Percentiles rank a stretch among this genome's conserved stretches.
These are phyloP conservation scores for Rutilus rutilus DNA, from an alignment of 2,113 vertebrate species.

Conservation along the genomic window DNA sequence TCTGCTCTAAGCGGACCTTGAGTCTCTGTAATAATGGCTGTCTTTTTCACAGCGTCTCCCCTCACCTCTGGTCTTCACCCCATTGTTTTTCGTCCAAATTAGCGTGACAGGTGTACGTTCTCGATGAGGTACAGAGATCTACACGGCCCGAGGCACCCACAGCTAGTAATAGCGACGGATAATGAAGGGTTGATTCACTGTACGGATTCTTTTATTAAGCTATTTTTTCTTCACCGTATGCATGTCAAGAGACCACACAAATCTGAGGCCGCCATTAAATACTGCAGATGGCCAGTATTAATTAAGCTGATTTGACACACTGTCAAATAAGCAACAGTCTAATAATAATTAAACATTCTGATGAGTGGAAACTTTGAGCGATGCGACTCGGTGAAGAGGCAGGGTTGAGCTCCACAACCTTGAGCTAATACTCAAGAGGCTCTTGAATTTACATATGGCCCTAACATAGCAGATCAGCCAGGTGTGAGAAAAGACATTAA, in stretches of 20 bases:
- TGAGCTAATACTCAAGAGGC: conserved; percentile 25
- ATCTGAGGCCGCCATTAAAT: conserved; percentile 3
- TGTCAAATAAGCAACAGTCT: conserved; percentile 35
- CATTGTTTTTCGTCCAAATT: conserved; percentile 24
- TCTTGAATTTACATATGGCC: conserved; percentile 27
- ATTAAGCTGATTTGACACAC: conserved; percentile 37
- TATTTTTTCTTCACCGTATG: background rate
- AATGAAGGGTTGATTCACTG: conserved; percentile 27
- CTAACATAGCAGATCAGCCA: background rate
- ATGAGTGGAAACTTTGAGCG: conserved; percentile 33
- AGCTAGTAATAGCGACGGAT: conserved; percentile 21
- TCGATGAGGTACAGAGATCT: background rate
- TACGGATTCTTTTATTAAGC: conserved; percentile 13
- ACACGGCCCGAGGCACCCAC: background rate
- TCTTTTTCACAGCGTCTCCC: background rate
- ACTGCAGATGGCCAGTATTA: conserved; percentile 41
- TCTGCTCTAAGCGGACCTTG: background rate
- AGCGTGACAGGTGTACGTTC: conserved; percentile 10
- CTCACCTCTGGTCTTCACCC: background rate
- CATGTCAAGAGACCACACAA: conserved; percentile 25
- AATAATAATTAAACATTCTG: conserved; percentile 37
- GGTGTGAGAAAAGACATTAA: conserved; percentile 22
- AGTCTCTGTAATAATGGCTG: background rate
- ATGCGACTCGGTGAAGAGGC: background rate
- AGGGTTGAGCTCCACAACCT: conserved; percentile 12